Conservation (phyloP, 1,140 invertebrate species). For the Spodoptera litura region DNA sequence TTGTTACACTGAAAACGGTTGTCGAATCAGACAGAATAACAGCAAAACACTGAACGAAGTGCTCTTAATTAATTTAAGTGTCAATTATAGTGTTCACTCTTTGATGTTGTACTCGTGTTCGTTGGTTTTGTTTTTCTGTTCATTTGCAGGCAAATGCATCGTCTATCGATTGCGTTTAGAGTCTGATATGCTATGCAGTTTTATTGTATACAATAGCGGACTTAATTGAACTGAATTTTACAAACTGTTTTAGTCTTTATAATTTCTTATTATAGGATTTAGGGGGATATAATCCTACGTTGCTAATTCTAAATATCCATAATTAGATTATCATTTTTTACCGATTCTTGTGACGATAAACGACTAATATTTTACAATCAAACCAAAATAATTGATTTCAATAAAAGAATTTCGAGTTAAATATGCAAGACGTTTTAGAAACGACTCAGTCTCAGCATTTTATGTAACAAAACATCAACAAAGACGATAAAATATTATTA, state of each 20-base stretch:
- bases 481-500: conserved; percentile 18
- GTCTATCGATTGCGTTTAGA: too few relatives aligned
- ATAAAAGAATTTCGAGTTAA: background rate
- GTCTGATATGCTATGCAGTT: too few relatives aligned
- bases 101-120: conserved; percentile 47
- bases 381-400: background rate
- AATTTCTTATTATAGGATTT: too few relatives aligned
- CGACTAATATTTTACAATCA: background rate
- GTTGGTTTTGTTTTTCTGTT: background rate
- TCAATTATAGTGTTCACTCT: conserved; percentile 55
- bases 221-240: too few relatives aligned
- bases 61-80: conserved; percentile 60
- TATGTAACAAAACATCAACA: background rate
- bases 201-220: too few relatives aligned
- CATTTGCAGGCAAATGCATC: background rate
- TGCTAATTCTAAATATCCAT: too few relatives aligned
- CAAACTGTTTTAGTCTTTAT: too few relatives aligned
- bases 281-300: too few relatives aligned
- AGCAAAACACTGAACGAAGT: conserved; percentile 52
- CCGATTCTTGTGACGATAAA: too few relatives aligned
- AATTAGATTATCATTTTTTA: too few relatives aligned
- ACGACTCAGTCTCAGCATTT: background rate
- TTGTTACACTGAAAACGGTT: conserved; percentile 7
- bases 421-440: background rate
- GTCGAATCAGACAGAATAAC: conserved; percentile 44